A percentile compares a stretch with the other conserved stretches of the same genome.
phyloP scores from a whole-genome alignment of 1,140 invertebrate genomes.

The Philopotamus ludificatus region DNA sequence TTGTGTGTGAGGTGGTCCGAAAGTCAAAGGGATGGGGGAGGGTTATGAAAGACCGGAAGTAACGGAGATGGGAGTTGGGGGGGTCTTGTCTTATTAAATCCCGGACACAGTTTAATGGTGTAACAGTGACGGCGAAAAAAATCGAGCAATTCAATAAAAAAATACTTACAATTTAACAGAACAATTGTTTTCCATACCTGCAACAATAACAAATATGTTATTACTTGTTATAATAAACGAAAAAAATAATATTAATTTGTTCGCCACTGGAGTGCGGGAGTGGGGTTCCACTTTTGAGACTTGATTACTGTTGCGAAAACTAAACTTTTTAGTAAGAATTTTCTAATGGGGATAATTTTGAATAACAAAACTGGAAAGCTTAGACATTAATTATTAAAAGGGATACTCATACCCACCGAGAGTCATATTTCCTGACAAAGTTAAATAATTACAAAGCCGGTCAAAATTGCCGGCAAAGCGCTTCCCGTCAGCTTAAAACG shows the following conservation, averaged over 20 bases:
- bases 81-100: slow-evolving; percentile 42
- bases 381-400: slow-evolving; percentile 31
- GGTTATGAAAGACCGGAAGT: background rate
- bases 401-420: background rate
- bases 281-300: slow-evolving; percentile 35
- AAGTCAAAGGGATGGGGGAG: slow-evolving; percentile 13
- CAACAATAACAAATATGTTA: slow-evolving; percentile 12
- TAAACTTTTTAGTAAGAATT: slow-evolving; percentile 41
- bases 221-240: background rate
- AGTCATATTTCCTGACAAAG: slow-evolving; percentile 11
- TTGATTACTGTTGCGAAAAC: slow-evolving; percentile 41
- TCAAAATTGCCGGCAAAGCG: background rate
- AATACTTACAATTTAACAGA: background rate
- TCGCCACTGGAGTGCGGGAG: slow-evolving; percentile 6
- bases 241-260: background rate
- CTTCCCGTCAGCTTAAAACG: background rate
- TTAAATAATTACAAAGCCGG: background rate
- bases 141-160: slow-evolving; percentile 5
- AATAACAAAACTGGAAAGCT: slow-evolving; percentile 40
- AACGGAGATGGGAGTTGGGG: slow-evolving; percentile 21
- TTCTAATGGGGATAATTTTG: slow-evolving; percentile 40
- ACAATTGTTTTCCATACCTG: slow-evolving; percentile 4
- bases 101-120: slow-evolving; percentile 42
- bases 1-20: slow-evolving; percentile 32
- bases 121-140: slow-evolving; percentile 32